phyloP scores from a whole-genome alignment of 2,888 invertebrate genomes.

The Cryptocephalus moraei region DNA sequence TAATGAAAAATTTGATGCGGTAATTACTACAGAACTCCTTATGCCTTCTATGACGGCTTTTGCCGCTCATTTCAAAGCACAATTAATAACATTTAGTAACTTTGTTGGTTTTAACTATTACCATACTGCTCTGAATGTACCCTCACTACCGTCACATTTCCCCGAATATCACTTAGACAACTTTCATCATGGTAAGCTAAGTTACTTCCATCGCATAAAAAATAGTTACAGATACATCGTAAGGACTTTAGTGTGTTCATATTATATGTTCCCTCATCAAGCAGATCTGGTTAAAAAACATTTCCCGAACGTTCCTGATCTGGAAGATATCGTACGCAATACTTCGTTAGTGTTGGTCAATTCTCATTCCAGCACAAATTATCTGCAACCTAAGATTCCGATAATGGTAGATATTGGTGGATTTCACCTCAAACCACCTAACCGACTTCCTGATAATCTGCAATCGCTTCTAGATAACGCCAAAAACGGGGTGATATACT shows the following conservation, averaged over 20 bases:
- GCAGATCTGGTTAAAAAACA: slow-evolving; percentile 21
- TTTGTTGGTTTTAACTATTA: too few species aligned
- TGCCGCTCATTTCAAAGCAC: slow-evolving; percentile 28
- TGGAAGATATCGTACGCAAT: slow-evolving; percentile 20
- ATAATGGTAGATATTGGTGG: slow-evolving; percentile 50
- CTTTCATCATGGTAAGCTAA: slow-evolving; percentile 26
- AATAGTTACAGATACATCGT: slow-evolving; percentile 35
- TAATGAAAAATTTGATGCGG: slow-evolving; percentile 30
- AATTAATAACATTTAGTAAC: slow-evolving; percentile 28
- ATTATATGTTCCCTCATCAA: slow-evolving; percentile 17
- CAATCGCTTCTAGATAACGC: slow-evolving; percentile 44
- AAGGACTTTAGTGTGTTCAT: slow-evolving; percentile 11
- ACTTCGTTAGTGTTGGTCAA: slow-evolving; percentile 24
- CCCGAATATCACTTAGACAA: neutral
- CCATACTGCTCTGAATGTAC: too few species aligned
- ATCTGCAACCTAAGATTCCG: slow-evolving; percentile 43
- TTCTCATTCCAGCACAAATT: slow-evolving; percentile 42
- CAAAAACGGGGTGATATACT: slow-evolving; percentile 45
- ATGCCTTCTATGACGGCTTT: slow-evolving; percentile 38
- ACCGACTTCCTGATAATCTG: slow-evolving; percentile 34
- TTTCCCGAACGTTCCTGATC: slow-evolving; percentile 21
- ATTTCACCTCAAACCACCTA: slow-evolving; percentile 33
- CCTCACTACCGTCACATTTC: too few species aligned
- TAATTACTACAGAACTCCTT: slow-evolving; percentile 38
- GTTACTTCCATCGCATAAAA: slow-evolving; percentile 42